Conservation (phyloP, 1,140 invertebrate species). For the Ceratoteleas bidentatus region DNA sequence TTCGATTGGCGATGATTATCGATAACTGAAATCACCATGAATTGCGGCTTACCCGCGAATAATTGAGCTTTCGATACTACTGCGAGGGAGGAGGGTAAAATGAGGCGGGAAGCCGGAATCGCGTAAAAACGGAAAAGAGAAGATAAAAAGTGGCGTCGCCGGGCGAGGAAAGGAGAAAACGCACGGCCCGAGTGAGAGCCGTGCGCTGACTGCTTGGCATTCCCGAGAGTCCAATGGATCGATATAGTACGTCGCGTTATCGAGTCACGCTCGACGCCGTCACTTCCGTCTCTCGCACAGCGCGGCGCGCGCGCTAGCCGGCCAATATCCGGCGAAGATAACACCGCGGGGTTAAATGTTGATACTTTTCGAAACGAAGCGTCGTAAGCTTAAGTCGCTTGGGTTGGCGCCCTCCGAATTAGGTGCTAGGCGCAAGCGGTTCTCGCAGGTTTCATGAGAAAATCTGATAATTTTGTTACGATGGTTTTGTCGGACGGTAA, state of each 20-base stretch:
- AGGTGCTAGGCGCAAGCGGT: slow-evolving; percentile 5
- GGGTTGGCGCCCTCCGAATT: slow-evolving; percentile 13
- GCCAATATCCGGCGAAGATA: slow-evolving; percentile 53
- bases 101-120: neutral
- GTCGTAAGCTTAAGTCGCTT: slow-evolving; percentile 23
- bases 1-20: slow-evolving; percentile 15
- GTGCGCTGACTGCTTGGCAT: slow-evolving; percentile 55
- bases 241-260: slow-evolving; percentile 65
- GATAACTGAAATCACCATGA: slow-evolving; percentile 15
- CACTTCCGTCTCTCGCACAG: slow-evolving; percentile 45
- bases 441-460: neutral
- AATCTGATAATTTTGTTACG: neutral
- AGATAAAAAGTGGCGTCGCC: slow-evolving; percentile 56
- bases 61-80: no score
- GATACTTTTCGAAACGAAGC: slow-evolving; percentile 38
- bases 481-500: no score
- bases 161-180: slow-evolving; percentile 33
- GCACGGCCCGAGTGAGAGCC: slow-evolving; percentile 21
- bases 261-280: slow-evolving; percentile 59
- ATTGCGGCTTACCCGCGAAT: no score
- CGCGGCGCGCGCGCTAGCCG: slow-evolving; percentile 20
- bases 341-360: slow-evolving; percentile 43
- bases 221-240: slow-evolving; percentile 63
- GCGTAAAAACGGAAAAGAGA: slow-evolving; percentile 49
- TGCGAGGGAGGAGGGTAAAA: neutral